Percentiles rank a stretch among this genome's conserved stretches.
Conservation (phyloP, 2,797 vertebrate species). For the Anguilla anguilla region DNA sequence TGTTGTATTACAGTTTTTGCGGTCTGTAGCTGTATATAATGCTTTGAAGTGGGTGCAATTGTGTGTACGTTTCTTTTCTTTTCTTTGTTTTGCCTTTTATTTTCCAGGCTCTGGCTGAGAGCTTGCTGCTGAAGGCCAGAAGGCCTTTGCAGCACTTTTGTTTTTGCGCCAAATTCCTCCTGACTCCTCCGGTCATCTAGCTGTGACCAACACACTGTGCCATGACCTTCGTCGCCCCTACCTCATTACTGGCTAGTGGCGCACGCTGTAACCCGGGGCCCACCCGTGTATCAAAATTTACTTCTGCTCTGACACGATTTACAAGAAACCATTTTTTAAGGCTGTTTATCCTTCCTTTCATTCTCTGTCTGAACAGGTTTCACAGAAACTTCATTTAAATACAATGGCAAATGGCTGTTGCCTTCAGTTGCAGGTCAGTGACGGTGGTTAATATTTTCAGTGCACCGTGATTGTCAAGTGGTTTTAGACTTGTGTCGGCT, state of each 20-base stretch:
- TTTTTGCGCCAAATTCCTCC: constrained; percentile 20
- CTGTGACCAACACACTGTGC: constrained; percentile 15
- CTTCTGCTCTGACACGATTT: not conserved
- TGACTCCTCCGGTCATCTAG: not conserved
- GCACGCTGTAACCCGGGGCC: not conserved
- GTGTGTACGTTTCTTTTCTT: not conserved
- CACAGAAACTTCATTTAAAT: not conserved
- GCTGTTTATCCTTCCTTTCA: not conserved
- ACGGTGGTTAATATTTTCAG: not conserved
- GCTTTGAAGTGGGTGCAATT: constrained; percentile 13
- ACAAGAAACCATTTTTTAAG: not conserved
- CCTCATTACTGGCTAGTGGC: not conserved
- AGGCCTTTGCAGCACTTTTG: not conserved
- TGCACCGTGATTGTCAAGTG: too few species aligned
- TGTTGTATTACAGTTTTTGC: constrained; percentile 20
- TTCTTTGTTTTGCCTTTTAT: constrained; percentile 12
- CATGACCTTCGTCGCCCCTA: constrained; percentile 25
- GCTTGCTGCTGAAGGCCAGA: not conserved
- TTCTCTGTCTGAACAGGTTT: not conserved
- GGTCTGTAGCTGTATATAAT: not conserved
- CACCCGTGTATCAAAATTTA: constrained; percentile 4
- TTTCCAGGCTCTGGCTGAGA: constrained; percentile 12
- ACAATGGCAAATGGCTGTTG: not conserved
- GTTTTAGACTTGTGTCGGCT: too few species aligned
- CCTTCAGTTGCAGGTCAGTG: not conserved